phyloP scores from a whole-genome alignment of 2,113 vertebrate species.

The Centropus unirufus region DNA sequence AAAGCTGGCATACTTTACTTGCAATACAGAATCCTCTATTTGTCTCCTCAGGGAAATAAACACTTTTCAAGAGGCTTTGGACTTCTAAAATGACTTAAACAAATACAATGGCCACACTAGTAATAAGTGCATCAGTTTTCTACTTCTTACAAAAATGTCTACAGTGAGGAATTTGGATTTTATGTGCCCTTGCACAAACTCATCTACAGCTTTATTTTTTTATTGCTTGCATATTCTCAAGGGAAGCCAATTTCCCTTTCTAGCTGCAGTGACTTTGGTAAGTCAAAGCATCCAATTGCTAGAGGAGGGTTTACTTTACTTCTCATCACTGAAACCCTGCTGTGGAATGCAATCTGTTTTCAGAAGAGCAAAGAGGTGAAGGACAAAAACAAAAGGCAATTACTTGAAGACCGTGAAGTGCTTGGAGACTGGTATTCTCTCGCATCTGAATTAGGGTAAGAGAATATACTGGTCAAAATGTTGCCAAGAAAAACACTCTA shows the following conservation, averaged over 20 bases:
- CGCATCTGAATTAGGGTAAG: conserved; percentile 20
- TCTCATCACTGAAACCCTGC: conserved; percentile 47
- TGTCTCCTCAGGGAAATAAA: conserved; percentile 62
- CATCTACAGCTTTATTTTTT: conserved; percentile 31
- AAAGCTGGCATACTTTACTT: conserved; percentile 10
- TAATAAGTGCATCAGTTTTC: conserved; percentile 30
- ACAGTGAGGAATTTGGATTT: conserved; percentile 1
- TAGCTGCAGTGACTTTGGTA: conserved; percentile 37
- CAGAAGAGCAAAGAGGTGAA: conserved; percentile 40
- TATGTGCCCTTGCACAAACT: conserved; percentile 22
- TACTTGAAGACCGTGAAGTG: conserved; percentile 26
- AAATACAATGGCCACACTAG: conserved; percentile 23
- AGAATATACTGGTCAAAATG: conserved; percentile 1
- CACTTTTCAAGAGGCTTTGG: conserved; percentile 25
- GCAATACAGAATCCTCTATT: conserved; percentile 14
- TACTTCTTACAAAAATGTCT: not conserved
- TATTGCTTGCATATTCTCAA: conserved; percentile 35
- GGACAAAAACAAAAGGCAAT: conserved; percentile 49
- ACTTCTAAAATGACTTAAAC: conserved; percentile 49
- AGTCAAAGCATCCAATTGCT: conserved; percentile 49
- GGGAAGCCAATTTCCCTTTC: conserved; percentile 55
- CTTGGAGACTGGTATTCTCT: not conserved
- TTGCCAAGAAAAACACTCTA: conserved; percentile 12
- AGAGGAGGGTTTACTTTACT: conserved; percentile 30
- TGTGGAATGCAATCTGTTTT: conserved; percentile 36